Percentiles rank a stretch among this genome's conserved stretches.
Evolutionary conservation across 2,888 invertebrate species (phyloP).

Genomic region (Plagodis pulveraria): DNA sequence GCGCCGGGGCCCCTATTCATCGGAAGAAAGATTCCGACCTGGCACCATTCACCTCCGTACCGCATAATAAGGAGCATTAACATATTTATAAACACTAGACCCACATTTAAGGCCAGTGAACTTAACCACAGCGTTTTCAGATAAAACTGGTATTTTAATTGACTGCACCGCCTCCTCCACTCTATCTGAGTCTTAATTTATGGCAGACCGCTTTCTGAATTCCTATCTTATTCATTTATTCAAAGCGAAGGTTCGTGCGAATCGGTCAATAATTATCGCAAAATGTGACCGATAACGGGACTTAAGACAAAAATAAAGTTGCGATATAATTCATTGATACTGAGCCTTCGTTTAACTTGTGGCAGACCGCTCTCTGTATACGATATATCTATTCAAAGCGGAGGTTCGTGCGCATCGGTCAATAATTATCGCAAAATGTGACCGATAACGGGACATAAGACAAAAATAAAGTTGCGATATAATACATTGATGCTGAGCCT

Average conservation of each 20-base stretch:
- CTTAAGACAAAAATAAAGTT: no score
- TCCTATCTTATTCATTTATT: no score
- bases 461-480: slow-evolving; percentile 16
- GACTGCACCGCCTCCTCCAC: slow-evolving; percentile 18
- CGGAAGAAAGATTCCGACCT: slow-evolving; percentile 43
- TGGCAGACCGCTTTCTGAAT: slow-evolving; percentile 14
- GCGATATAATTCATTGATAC: no score
- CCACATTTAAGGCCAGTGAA: slow-evolving; percentile 45
- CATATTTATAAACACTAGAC: slow-evolving; percentile 50
- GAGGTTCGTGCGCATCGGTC: no score
- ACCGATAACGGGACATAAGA: slow-evolving; percentile 35
- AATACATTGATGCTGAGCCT: background rate
- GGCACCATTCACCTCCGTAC: slow-evolving; percentile 43
- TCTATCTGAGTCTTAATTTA: slow-evolving; percentile 15
- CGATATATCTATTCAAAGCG: no score
- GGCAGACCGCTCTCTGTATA: no score
- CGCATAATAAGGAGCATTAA: slow-evolving; percentile 46
- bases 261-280: no score
- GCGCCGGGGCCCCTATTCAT: slow-evolving; percentile 44
- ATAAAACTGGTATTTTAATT: slow-evolving; percentile 28
- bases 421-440: slow-evolving; percentile 35
- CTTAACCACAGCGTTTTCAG: slow-evolving; percentile 29
- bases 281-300: no score
- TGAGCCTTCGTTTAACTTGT: no score
- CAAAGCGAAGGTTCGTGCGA: slow-evolving; percentile 2